These are phyloP conservation scores for Caerostris darwini DNA, from an alignment of 1,140 invertebrate genomes.

Conservation along the genomic window DNA sequence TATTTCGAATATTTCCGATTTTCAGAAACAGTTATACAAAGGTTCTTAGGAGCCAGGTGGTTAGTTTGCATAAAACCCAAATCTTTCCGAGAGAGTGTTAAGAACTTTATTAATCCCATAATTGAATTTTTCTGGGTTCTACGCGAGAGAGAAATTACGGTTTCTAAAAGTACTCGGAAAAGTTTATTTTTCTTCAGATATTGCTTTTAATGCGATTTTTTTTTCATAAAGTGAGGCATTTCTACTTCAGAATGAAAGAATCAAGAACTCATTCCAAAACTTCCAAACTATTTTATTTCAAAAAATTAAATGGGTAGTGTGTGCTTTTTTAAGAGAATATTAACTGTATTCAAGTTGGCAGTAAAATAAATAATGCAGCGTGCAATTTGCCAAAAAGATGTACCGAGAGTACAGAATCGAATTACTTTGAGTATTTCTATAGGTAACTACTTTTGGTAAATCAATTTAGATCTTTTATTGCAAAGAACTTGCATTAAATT, in stretches of 20 bases:
- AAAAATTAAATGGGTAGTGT: background rate
- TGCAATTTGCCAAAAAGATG: too few species aligned
- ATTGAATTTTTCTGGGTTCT: background rate
- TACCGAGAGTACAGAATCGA: too few species aligned
- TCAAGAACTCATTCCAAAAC: background rate
- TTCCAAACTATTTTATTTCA: background rate
- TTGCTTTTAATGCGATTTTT: background rate
- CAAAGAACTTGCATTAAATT: too few species aligned
- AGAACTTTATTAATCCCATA: constrained; percentile 1
- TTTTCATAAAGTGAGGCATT: background rate
- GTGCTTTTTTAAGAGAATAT: background rate
- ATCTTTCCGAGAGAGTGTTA: background rate
- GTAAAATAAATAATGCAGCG: background rate
- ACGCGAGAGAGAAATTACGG: background rate
- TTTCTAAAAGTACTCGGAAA: background rate
- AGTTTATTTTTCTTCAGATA: background rate
- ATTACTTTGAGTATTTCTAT: too few species aligned
- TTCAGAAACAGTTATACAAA: too few species aligned
- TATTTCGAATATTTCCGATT: too few species aligned
- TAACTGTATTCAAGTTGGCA: background rate
- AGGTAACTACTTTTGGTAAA: too few species aligned
- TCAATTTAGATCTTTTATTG: too few species aligned
- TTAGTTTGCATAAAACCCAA: background rate
- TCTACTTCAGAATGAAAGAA: background rate
- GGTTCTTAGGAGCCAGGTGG: background rate